Evolutionary conservation across 2,888 invertebrate species (phyloP).

Genomic region (Phalangium opilio): DNA sequence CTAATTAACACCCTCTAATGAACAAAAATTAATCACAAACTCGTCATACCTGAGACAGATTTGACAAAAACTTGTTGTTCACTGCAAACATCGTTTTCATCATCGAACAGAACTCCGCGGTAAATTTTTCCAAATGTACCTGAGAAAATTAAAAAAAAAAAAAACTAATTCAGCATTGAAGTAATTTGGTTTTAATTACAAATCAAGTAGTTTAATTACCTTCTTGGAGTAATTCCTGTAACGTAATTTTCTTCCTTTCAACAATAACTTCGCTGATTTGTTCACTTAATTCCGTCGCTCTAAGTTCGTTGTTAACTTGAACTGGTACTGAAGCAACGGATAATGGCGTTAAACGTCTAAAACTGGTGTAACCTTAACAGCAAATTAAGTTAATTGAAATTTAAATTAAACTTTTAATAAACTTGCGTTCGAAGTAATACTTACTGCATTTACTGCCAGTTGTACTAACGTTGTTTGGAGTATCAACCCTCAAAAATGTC

Average conservation of each 20-base stretch:
- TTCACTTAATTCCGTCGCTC: constrained; percentile 32
- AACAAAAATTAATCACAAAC: constrained; percentile 26
- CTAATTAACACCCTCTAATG: too few species aligned
- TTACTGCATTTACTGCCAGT: constrained; percentile 20
- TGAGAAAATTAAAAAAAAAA: constrained; percentile 24
- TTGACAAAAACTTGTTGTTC: constrained; percentile 68
- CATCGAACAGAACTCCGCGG: constrained; percentile 50
- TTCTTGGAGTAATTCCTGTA: constrained; percentile 31
- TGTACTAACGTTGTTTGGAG: constrained; percentile 34
- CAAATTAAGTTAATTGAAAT: neutral
- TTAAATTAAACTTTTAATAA: neutral
- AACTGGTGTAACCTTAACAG: constrained; percentile 21
- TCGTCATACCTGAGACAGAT: constrained; percentile 56
- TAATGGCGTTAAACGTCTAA: constrained; percentile 23
- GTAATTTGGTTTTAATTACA: neutral
- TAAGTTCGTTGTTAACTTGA: constrained; percentile 20
- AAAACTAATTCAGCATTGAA: neutral
- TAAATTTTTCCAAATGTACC: constrained; percentile 76
- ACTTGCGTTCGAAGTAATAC: too few species aligned
- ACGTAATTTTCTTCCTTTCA: constrained; percentile 35
- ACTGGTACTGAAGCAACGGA: constrained; percentile 19
- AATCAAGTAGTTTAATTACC: constrained; percentile 23
- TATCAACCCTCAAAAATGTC: constrained; percentile 38
- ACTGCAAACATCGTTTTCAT: constrained; percentile 38
- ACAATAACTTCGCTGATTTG: constrained; percentile 61